phyloP scores from a whole-genome alignment of 2,797 vertebrate genomes.

The Oophaga sylvatica region DNA sequence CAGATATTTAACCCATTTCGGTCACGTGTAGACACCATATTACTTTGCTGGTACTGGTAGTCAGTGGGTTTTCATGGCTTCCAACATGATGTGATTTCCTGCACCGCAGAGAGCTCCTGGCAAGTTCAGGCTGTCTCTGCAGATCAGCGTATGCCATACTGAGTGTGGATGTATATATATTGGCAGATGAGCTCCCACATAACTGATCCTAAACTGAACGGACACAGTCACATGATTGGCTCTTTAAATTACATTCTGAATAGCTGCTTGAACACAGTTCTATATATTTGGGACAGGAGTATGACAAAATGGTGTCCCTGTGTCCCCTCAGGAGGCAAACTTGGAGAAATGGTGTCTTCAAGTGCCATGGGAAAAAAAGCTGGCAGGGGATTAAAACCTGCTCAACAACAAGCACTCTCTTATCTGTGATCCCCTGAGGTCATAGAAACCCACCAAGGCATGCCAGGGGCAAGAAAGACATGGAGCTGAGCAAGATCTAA shows the following conservation, averaged over 20 bases:
- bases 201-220: not conserved
- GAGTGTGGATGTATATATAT: not conserved
- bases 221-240: not conserved
- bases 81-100: not conserved
- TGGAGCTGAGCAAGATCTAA: constrained; percentile 21
- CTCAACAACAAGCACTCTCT: constrained; percentile 58
- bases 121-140: constrained; percentile 15
- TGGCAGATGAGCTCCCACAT: not conserved
- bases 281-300: constrained; percentile 4
- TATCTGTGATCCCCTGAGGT: constrained; percentile 63
- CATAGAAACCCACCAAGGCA: constrained; percentile 56
- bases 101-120: not conserved
- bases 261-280: not conserved
- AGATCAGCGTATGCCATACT: not conserved
- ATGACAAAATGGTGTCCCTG: constrained; percentile 14
- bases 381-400: constrained; percentile 53
- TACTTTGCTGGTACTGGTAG: not conserved
- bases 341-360: constrained; percentile 52
- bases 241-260: not conserved
- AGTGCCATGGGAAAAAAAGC: constrained; percentile 34
- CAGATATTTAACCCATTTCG: not conserved
- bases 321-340: constrained; percentile 32
- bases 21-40: not conserved
- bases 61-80: not conserved
- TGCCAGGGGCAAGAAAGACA: constrained; percentile 49